Evolutionary conservation across 2,888 invertebrate species (phyloP), one percentile per base, ranked within the genome.

Genomic region (Cistogaster globosa): DNA sequence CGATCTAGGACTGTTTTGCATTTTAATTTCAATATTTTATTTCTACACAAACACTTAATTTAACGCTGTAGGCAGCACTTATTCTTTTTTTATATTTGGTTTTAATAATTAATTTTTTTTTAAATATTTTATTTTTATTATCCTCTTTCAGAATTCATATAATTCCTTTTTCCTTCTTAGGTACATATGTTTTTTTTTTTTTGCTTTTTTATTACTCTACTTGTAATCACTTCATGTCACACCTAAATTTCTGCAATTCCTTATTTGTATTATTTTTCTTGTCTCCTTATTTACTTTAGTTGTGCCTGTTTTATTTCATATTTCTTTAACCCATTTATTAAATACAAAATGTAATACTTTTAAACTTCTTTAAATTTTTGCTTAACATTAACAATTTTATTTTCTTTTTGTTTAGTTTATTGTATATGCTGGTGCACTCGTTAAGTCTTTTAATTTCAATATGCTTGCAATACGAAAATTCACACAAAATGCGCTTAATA

Each of bases 1-100:
- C 83, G 91, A 88, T 88, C 91, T 88, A 88, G 91, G 91, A 88
- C 91, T 91, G 87, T 87, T 85, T 74, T 85, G 85, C 85, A 85
- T 85, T 45, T 72, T 77, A 77, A 63, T 62, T 76, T 63, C 36
- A 38, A 65, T 42, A 53, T 58, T 48, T 32, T 58, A 62, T 26
- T 57, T 68, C 51, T 60, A 51, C 65, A 57, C 65, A 51, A 8
- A 32, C 48, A 72, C 58, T 53, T 18, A 16, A 16, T 20, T 9
- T 53, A 53, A 9, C 4, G 16, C 16, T n/a, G 1, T 16, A 51
- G 1, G 42, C 42, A 7, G 14, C 36, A 16, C 20, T 42, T 16
- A 51, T 7, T 60, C 26, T 20, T n/a, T 3, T 32, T 32, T 16
- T n/a, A 9, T 48, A 51, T 22, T 36, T 72, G 9, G 45, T 48